Evolutionary conservation across 2,888 invertebrate genomes (phyloP), one percentile per base, ranked within the genome.

Genomic region (Meandrusa payeni): DNA sequence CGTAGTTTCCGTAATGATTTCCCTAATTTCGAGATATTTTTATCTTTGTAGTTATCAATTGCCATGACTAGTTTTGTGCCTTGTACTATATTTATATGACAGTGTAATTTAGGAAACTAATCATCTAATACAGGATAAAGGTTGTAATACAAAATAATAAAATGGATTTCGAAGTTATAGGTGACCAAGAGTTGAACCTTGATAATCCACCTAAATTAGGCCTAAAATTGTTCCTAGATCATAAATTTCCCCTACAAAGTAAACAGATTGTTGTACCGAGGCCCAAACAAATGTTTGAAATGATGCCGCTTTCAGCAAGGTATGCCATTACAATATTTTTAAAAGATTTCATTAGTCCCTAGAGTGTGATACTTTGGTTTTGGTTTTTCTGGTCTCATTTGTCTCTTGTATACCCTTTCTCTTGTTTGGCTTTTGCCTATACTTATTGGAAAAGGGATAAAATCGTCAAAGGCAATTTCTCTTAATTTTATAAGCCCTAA

Each of bases 221-320:
- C 5, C 88, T 95, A 52, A 94, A 93, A 73, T 80, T 94, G n/a
- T 89, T 88, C 53, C 86, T 95, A 54, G 89, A 94, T 73, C 93
- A 95, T 81, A 89, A 90, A 52, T 95, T 91, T 83, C 92, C 94
- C 1, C 90, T 94, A 61, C 92, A 91, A 69, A 91, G 94, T 69
- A 91, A 90, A 54, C 94, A 93, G 66, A 82, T 89, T 52, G 76
- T 91, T 23, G 79, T 87, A 48, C 93, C 94, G 4, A 89, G 91
- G 50, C 75, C 93, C 5, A 89, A 86, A 55, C 95, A 95, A 79
- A 82, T 94, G 39, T 88, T 92, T 57, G 90, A 91, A 11, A 80
- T 95, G 64, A 74, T 95, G 62, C 93, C 94, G 2, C 70, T 96
- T 33, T 88, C 91, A 39, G 82, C 93, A 59, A 92, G 96, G 95